phyloP scores from a whole-genome alignment of 1,140 invertebrate species.

The Drosophila subobscura region DNA sequence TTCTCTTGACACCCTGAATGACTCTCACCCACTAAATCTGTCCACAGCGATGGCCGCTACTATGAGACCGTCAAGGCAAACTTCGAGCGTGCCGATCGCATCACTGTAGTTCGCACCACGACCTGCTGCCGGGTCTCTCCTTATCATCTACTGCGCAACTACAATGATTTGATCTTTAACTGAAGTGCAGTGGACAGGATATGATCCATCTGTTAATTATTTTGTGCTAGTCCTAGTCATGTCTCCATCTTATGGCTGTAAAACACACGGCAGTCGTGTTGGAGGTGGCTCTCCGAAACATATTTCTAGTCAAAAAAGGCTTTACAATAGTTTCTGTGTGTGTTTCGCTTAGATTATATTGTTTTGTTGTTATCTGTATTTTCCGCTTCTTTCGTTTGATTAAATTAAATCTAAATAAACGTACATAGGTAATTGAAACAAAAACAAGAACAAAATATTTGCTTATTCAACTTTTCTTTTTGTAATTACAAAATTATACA shows the following conservation, averaged over 20 bases:
- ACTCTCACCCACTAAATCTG: background rate
- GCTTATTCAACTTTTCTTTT: constrained; percentile 58
- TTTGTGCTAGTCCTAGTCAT: background rate
- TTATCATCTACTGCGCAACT: constrained; percentile 95
- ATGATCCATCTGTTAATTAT: background rate
- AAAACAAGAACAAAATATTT: constrained; percentile 64
- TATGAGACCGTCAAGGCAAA: constrained; percentile 99
- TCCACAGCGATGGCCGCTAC: constrained; percentile 96
- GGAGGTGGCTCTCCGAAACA: background rate
- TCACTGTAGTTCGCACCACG: constrained; percentile 97
- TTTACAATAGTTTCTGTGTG: constrained; percentile 27
- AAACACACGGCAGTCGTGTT: constrained; percentile 6
- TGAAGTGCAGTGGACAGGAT: constrained; percentile 82
- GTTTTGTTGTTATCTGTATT: constrained; percentile 66
- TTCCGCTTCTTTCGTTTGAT: constrained; percentile 65
- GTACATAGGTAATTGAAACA: constrained; percentile 68
- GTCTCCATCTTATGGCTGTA: background rate
- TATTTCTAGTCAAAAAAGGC: constrained; percentile 35
- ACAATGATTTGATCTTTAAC: constrained; percentile 97
- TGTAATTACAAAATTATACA: constrained; percentile 75
- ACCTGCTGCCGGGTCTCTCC: constrained; percentile 96
- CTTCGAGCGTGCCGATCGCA: constrained; percentile 98
- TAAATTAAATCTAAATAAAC: constrained; percentile 72
- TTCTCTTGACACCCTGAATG: background rate
- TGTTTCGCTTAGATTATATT: constrained; percentile 43